Conservation (phyloP, 2,113 vertebrate genomes). For the Phyllopteryx taeniolatus region DNA sequence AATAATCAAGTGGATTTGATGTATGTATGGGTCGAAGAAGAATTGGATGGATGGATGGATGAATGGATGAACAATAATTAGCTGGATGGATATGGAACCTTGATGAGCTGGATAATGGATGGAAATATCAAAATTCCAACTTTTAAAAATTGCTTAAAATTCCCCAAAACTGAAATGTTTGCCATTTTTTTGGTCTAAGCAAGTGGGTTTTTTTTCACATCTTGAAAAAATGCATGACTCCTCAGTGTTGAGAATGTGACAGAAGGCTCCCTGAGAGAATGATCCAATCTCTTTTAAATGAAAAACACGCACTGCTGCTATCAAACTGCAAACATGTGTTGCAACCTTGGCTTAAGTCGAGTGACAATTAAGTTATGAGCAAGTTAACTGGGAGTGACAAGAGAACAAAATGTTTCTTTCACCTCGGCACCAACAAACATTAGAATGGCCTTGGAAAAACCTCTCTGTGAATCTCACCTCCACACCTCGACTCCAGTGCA, state of each 20-base stretch:
- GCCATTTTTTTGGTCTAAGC: too few relatives aligned
- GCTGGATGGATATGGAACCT: too few relatives aligned
- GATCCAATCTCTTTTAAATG: neutral
- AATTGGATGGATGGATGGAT: too few relatives aligned
- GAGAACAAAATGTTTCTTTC: constrained; percentile 2
- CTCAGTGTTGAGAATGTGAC: neutral
- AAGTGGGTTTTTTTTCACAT: too few relatives aligned
- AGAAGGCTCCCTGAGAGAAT: neutral
- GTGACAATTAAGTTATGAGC: constrained; percentile 7
- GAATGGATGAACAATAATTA: too few relatives aligned
- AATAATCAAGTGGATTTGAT: too few relatives aligned
- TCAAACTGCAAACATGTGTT: constrained; percentile 5
- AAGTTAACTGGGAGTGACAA: neutral
- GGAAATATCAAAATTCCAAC: too few relatives aligned
- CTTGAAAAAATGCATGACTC: neutral
- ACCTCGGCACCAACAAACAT: neutral
- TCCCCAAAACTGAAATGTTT: neutral
- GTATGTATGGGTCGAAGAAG: too few relatives aligned
- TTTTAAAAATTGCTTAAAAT: too few relatives aligned
- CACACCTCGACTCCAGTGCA: constrained; percentile 32
- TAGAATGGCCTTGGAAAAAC: constrained; percentile 2
- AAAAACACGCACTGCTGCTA: neutral
- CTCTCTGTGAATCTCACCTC: constrained; percentile 26
- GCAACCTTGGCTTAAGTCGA: constrained; percentile 5
- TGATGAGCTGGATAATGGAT: too few relatives aligned